Conservation (phyloP, 2,888 invertebrate genomes). For the Axea sp. region DNA sequence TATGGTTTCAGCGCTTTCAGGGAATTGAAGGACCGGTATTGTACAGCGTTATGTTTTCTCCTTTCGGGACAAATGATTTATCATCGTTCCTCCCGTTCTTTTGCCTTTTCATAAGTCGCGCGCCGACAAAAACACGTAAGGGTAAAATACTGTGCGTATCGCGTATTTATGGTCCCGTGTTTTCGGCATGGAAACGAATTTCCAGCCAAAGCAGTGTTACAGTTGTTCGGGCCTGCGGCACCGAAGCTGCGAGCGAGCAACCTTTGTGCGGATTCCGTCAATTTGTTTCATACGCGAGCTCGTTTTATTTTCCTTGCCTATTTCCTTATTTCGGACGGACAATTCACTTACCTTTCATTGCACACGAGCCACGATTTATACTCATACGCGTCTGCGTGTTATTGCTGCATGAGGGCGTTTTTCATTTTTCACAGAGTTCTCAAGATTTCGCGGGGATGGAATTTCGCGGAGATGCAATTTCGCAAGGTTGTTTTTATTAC, state of each 20-base stretch:
- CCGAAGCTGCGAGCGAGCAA: slow-evolving; percentile 26
- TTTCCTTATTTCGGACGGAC: slow-evolving; percentile 58
- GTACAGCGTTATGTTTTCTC: slow-evolving; percentile 67
- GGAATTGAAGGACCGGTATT: slow-evolving; percentile 27
- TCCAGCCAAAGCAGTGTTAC: slow-evolving; percentile 76
- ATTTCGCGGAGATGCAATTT: slow-evolving; percentile 29
- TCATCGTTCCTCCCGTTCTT: slow-evolving; percentile 64
- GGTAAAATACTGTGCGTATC: slow-evolving; percentile 75
- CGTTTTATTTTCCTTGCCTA: slow-evolving; percentile 33
- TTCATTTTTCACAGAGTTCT: slow-evolving; percentile 48
- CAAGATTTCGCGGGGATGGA: slow-evolving; percentile 14
- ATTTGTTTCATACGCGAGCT: neutral
- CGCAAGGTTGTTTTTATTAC: slow-evolving; percentile 50
- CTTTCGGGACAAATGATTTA: slow-evolving; percentile 78
- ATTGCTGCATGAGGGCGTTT: slow-evolving; percentile 57
- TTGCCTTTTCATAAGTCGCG: no score
- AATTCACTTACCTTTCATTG: slow-evolving; percentile 62
- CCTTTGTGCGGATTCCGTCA: slow-evolving; percentile 6
- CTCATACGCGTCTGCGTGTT: slow-evolving; percentile 55
- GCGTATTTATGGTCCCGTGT: slow-evolving; percentile 79
- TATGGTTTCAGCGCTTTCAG: slow-evolving; percentile 72
- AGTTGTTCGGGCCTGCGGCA: slow-evolving; percentile 21
- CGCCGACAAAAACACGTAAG: no score
- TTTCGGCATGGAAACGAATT: slow-evolving; percentile 76
- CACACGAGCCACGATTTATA: slow-evolving; percentile 56